phyloP scores from a whole-genome alignment of 2,113 vertebrate species.

The Mormoops blainvillei region DNA sequence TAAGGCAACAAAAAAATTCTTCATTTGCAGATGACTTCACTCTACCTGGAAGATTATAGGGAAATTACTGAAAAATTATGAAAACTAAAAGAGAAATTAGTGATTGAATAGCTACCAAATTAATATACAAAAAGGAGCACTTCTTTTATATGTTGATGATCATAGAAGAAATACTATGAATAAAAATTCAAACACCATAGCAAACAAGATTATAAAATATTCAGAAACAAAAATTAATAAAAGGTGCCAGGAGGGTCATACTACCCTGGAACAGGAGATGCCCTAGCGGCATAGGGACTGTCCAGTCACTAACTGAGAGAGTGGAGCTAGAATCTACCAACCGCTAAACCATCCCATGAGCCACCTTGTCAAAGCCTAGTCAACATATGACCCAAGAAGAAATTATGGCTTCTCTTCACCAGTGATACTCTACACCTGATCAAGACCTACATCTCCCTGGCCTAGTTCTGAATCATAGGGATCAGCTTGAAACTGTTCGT shows the following conservation, averaged over 20 bases:
- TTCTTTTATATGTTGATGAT: neutral
- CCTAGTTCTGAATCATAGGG: neutral
- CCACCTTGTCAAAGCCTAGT: neutral
- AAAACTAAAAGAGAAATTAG: neutral
- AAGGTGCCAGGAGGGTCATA: neutral
- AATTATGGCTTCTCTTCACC: neutral
- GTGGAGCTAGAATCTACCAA: neutral
- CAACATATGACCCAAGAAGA: neutral
- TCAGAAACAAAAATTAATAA: neutral
- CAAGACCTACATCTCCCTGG: neutral
- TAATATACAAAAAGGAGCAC: neutral
- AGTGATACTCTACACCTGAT: neutral
- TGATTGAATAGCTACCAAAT: neutral
- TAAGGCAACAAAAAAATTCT: neutral
- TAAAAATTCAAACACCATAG: neutral
- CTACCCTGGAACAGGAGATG: neutral
- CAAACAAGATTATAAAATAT: slow-evolving; percentile 17
- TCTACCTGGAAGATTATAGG: neutral
- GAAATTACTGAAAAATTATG: neutral
- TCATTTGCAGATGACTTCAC: neutral
- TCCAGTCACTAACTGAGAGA: neutral
- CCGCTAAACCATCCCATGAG: neutral
- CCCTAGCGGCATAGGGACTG: neutral
- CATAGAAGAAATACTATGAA: neutral
- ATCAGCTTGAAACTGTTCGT: neutral